Conservation (phyloP, 2,797 vertebrate species). For the Nannoperca obscura region DNA sequence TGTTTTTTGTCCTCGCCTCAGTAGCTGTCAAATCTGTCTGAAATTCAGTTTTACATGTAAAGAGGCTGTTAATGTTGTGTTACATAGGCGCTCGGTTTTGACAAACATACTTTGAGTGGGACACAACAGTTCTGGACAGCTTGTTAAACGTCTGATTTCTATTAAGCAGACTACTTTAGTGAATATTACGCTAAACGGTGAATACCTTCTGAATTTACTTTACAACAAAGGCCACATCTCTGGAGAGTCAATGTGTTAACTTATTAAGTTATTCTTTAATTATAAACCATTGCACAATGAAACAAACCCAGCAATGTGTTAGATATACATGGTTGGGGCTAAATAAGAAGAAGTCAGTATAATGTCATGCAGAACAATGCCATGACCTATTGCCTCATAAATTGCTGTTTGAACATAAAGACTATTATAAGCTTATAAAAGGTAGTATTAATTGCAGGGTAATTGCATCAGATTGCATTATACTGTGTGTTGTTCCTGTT, state of each 20-base stretch:
- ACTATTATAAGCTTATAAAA: not conserved
- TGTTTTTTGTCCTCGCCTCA: not conserved
- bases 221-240: not conserved
- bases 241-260: not conserved
- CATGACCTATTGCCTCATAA: not conserved
- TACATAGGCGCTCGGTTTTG: not conserved
- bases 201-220: not conserved
- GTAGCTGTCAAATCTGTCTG: not conserved
- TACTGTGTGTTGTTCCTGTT: slow-evolving; percentile 13
- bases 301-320: not conserved
- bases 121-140: not conserved
- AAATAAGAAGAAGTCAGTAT: not conserved
- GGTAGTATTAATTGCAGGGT: not conserved
- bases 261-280: not conserved
- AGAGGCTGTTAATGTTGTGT: not conserved
- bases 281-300: not conserved
- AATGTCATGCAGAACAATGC: slow-evolving; percentile 8
- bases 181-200: not conserved
- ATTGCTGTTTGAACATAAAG: slow-evolving; percentile 5
- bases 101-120: not conserved
- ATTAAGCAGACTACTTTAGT: not conserved
- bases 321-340: not conserved
- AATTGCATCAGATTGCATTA: not conserved
- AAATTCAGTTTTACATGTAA: not conserved
- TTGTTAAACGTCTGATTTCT: not conserved